Conservation (phyloP, 2,113 vertebrate species). For the Microtus pennsylvanicus region DNA sequence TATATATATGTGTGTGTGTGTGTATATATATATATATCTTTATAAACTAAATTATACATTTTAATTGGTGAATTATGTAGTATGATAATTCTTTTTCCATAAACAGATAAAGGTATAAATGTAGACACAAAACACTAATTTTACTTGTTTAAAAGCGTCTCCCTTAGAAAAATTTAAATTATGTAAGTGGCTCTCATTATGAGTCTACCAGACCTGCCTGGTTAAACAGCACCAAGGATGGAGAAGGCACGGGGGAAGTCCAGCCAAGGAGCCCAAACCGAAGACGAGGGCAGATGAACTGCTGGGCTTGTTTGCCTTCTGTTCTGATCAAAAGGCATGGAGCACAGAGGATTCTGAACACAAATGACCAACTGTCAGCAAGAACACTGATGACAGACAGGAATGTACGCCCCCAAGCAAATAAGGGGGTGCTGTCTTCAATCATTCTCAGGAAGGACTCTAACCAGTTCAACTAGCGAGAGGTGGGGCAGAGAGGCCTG, state of each 20-base stretch:
- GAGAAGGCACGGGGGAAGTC: not conserved
- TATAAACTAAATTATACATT: not conserved
- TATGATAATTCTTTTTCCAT: not conserved
- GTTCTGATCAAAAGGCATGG: not conserved
- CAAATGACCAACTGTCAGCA: not conserved
- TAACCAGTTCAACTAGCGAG: not conserved
- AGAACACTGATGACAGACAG: not conserved
- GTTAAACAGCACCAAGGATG: not conserved
- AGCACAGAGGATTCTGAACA: not conserved
- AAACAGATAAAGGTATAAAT: constrained; percentile 9
- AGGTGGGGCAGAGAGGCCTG: not conserved
- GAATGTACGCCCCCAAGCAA: not conserved
- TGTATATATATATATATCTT: not conserved
- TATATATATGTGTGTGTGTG: not conserved
- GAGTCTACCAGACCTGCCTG: not conserved
- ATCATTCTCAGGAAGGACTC: not conserved
- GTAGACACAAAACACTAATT: not conserved
- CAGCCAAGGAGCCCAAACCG: not conserved
- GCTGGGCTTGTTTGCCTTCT: not conserved
- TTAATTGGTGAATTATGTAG: not conserved
- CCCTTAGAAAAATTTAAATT: not conserved
- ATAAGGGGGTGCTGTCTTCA: not conserved
- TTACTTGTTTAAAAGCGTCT: not conserved
- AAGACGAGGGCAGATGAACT: not conserved
- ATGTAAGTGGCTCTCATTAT: not conserved